Evolutionary conservation across 2,888 invertebrate genomes (phyloP).

Genomic region (Xestoiulus laeticollis): DNA sequence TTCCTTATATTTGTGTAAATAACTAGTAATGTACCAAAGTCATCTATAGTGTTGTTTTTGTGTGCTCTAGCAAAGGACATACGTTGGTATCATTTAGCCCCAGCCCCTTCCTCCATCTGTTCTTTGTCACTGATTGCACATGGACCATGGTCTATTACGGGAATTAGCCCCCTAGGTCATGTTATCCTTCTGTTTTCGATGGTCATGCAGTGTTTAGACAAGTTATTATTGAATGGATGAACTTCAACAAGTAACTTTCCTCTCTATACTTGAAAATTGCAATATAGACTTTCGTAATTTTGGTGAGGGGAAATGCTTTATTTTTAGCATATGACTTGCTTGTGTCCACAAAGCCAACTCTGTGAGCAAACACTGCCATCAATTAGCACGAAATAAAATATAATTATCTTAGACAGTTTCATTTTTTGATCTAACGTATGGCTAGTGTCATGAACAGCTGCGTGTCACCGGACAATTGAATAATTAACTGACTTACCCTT

Average conservation of each 20-base stretch:
- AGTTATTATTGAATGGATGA: slow-evolving; percentile 23
- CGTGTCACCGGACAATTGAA: background rate
- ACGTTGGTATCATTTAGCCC: background rate
- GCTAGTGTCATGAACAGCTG: background rate
- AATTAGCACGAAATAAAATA: slow-evolving; percentile 30
- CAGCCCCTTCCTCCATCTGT: background rate
- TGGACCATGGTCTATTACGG: background rate
- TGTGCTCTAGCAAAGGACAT: background rate
- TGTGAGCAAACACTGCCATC: background rate
- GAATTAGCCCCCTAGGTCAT: background rate
- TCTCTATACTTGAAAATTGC: background rate
- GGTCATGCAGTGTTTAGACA: background rate
- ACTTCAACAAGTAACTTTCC: background rate
- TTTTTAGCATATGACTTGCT: background rate
- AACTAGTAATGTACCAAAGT: background rate
- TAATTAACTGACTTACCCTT: background rate
- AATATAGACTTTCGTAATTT: background rate
- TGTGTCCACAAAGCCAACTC: background rate
- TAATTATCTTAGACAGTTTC: background rate
- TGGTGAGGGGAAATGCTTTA: background rate
- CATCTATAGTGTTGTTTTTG: background rate
- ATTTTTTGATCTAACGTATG: background rate
- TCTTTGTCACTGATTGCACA: background rate
- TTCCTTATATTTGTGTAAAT: background rate
- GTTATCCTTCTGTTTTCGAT: slow-evolving; percentile 29